phyloP scores from a whole-genome alignment of 2,888 invertebrate species.

The Allygus modestus region DNA sequence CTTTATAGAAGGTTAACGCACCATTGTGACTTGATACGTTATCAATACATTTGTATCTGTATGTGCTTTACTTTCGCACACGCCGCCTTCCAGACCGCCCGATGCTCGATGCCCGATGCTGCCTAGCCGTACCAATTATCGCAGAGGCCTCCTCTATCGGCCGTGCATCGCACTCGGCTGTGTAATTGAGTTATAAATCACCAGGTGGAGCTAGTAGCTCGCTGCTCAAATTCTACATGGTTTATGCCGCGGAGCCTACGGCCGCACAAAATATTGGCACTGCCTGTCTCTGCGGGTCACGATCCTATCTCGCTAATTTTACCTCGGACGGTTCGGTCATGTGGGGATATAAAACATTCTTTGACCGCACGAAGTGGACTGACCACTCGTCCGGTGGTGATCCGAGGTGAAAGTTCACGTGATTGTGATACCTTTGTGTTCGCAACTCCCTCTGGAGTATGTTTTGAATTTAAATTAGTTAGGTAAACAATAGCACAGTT shows the following conservation, averaged over 20 bases:
- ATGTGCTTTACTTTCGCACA: too few species aligned
- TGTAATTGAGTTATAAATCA: constrained; percentile 67
- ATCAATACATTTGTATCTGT: too few species aligned
- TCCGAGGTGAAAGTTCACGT: constrained; percentile 23
- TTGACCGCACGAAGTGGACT: constrained; percentile 27
- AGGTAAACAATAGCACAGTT: too few species aligned
- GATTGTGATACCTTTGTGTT: not conserved
- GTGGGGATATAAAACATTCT: constrained; percentile 33
- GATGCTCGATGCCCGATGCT: too few species aligned
- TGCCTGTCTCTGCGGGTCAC: constrained; percentile 35
- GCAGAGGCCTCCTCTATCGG: not conserved
- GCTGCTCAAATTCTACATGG: constrained; percentile 47
- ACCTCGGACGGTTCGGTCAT: constrained; percentile 29
- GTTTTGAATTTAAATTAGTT: not conserved
- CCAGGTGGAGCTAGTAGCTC: constrained; percentile 50
- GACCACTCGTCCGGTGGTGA: constrained; percentile 1
- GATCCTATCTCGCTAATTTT: constrained; percentile 46
- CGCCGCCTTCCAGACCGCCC: too few species aligned
- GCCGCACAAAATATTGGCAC: constrained; percentile 49
- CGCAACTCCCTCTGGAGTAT: too few species aligned
- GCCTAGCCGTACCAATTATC: not conserved
- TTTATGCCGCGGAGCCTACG: constrained; percentile 39
- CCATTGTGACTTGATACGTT: too few species aligned
- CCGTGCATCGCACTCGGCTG: constrained; percentile 6
- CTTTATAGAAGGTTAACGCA: too few species aligned